A percentile compares a stretch with the other conserved stretches of the same genome.
phyloP scores from a whole-genome alignment of 2,113 vertebrate species.

The Notothenia coriiceps region DNA sequence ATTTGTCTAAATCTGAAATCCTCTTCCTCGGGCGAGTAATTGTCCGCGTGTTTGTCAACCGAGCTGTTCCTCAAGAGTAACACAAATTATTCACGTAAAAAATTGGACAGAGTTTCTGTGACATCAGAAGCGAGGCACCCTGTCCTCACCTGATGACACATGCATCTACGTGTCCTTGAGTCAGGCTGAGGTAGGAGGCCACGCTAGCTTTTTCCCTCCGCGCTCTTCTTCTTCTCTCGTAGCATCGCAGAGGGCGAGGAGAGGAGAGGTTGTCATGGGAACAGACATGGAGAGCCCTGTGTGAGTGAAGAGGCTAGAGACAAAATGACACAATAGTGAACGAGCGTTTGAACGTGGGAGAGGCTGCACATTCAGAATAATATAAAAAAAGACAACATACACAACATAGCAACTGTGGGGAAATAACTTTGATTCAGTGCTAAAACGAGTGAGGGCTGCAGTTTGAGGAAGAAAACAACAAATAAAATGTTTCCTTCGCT shows the following conservation, averaged over 20 bases:
- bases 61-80: constrained; percentile 26
- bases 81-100: constrained; percentile 35
- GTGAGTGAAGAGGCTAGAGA: constrained; percentile 71
- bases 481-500: constrained; percentile 30
- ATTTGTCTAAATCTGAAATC: constrained; percentile 44
- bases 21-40: constrained; percentile 24
- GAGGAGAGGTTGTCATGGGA: constrained; percentile 80
- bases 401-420: constrained; percentile 35
- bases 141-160: constrained; percentile 51
- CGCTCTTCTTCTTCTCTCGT: constrained; percentile 37
- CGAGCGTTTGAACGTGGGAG: constrained; percentile 56
- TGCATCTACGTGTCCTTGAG: constrained; percentile 52
- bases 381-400: constrained; percentile 29
- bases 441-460: constrained; percentile 29
- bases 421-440: constrained; percentile 45
- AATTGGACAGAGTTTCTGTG: constrained; percentile 37
- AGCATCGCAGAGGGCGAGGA: constrained; percentile 8
- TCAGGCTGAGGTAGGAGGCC: constrained; percentile 46
- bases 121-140: constrained; percentile 48
- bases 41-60: constrained; percentile 24
- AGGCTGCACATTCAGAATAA: constrained; percentile 41
- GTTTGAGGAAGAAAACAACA: constrained; percentile 15
- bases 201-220: constrained; percentile 18
- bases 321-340: constrained; percentile 73
- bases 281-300: constrained; percentile 73